A percentile compares a stretch with the other conserved stretches of the same genome.
Evolutionary conservation across 1,140 invertebrate species (phyloP).

Genomic region (Ganaspis sp.): DNA sequence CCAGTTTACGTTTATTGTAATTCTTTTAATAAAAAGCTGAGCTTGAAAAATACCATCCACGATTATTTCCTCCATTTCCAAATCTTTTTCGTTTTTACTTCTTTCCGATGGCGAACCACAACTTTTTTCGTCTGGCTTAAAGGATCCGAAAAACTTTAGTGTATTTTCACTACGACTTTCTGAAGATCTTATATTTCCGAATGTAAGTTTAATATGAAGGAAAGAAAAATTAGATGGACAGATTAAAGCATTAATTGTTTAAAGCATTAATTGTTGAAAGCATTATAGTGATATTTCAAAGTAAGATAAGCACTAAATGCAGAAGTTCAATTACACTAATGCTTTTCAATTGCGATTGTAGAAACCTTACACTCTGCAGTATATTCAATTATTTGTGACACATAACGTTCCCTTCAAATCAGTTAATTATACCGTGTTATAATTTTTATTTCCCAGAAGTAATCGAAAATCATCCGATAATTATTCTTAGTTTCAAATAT

Average conservation of each 20-base stretch:
- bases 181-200: constrained; percentile 4
- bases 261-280: too few relatives aligned
- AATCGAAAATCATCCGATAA: neutral
- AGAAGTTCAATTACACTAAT: too few relatives aligned
- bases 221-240: neutral
- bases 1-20: neutral
- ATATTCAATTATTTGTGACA: neutral
- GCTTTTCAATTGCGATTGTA: neutral
- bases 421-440: neutral
- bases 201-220: neutral
- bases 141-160: neutral
- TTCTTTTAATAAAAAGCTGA: neutral
- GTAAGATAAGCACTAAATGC: too few relatives aligned
- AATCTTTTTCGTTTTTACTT: neutral
- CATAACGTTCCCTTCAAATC: neutral
- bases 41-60: neutral
- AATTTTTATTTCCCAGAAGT: neutral
- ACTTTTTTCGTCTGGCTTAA: neutral
- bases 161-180: neutral
- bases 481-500: too few relatives aligned
- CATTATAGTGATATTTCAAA: too few relatives aligned
- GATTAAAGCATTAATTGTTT: too few relatives aligned
- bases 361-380: neutral
- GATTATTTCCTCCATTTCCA: neutral
- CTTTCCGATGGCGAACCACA: neutral